phyloP scores from a whole-genome alignment of 1,140 invertebrate species.

The Aphis gossypii region DNA sequence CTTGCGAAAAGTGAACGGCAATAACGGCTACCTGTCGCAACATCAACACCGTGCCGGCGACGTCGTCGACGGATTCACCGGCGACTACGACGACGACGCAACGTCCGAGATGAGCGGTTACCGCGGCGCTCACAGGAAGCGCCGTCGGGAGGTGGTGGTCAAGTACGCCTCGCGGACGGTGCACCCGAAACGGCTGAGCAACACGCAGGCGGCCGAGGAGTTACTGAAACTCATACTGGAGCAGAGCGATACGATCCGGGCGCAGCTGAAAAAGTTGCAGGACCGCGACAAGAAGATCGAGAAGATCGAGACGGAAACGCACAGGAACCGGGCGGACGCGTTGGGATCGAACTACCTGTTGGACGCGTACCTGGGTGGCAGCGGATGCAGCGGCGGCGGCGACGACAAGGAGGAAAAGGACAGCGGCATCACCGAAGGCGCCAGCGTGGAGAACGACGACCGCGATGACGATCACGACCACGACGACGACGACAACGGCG shows the following conservation, averaged over 20 bases:
- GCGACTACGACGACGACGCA: conserved; percentile 44
- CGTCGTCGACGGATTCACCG: conserved; percentile 58
- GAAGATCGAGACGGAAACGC: conserved; percentile 77
- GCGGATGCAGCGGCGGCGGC: conserved; percentile 62
- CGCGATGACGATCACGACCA: neutral
- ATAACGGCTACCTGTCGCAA: conserved; percentile 47
- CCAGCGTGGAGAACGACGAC: conserved; percentile 57
- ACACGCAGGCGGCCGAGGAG: conserved; percentile 68
- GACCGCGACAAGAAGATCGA: conserved; percentile 82
- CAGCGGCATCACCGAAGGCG: conserved; percentile 24
- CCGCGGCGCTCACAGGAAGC: conserved; percentile 55
- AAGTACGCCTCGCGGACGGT: conserved; percentile 59
- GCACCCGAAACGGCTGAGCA: conserved; percentile 60
- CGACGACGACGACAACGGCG: neutral
- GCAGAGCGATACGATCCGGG: conserved; percentile 82
- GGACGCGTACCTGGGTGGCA: conserved; percentile 75
- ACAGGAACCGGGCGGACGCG: conserved; percentile 73
- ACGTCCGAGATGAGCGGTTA: conserved; percentile 56
- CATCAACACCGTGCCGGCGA: conserved; percentile 31
- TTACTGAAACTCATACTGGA: conserved; percentile 79
- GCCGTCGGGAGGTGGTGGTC: conserved; percentile 51
- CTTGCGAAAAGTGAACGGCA: conserved; percentile 64
- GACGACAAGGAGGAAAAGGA: conserved; percentile 53
- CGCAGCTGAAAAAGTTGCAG: conserved; percentile 72
- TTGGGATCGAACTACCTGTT: conserved; percentile 83